Base-by-base conservation (phyloP, 2,888 invertebrate species). In the Acronicta aceris region DNA sequence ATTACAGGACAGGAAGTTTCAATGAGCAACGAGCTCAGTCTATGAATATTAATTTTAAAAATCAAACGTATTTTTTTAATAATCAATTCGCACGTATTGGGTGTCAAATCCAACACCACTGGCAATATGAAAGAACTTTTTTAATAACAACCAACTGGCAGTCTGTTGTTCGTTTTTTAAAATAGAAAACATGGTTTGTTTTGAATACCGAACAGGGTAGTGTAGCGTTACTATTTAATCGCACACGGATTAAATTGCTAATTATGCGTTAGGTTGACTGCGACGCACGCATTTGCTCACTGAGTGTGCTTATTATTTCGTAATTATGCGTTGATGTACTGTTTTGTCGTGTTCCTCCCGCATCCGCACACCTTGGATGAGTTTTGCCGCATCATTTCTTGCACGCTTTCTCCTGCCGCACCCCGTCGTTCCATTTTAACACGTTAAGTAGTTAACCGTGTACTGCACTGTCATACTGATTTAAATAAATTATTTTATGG, bases 371-470 rank as follows among this genome's bases (percentile, higher is more conserved):
- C 70, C 65, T 74, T 51, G 65, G 60, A 72, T 71, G 58, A 60
- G 74, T 82, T 82, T 78, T 74, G 70, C 71, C 79, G 83, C 82
- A 86, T 86, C 83, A 85, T 82, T 86, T 83, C 81, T 81, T 83
- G 71, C 77, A 71, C 78, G 81, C 86, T 87, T 86, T 87, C 84
- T 79, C 78, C 68, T 74, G 65, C 57, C 78, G 46, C 72, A 74
- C 76, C 78, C 71, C 21, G 21, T 4, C 78, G 73, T 74, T 76
- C 71, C 69, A 69, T 75, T 79, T 75, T 74, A 71, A 70, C 67
- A 73, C 58, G 30, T 38, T 74, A 65, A 71, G 68, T 63, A 66
- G 52, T 51, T 55, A 58, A 45, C 57, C 59, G 27, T 56, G 53
- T 66, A 53, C 38, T 46, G 52, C 52, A 50, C 54, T 64, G 66